Base-by-base conservation (phyloP, 2,797 vertebrate genomes). In the Sebastes minor region DNA sequence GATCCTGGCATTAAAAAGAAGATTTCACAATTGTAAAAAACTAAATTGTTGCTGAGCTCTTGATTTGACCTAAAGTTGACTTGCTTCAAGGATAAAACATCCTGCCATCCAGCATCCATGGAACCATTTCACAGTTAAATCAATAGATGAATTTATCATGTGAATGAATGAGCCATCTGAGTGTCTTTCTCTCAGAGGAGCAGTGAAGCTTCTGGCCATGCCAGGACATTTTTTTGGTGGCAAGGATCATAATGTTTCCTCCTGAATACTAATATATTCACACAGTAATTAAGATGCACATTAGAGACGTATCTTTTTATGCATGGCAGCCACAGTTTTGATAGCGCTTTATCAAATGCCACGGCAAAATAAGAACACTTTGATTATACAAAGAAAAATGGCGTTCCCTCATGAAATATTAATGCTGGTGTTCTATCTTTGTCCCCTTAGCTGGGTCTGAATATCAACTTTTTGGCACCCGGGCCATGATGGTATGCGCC, bases 401-500 rank as follows among this genome's bases (percentile, higher is more conserved):
- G 61, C 68, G 73, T 82, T 55, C 8, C 76, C 75, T 83, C 75
- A 87, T 94, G 81, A 90, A 91, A 87, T 88, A 89, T 91, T 91
- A 83, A 92, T 90, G 81, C 59, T 4, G 1, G 5, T 65, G 86
- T 86, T 88, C 90, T 89, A 73, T 88, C 83, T 92, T 81, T 83
- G 83, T 91, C 78, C 74, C 86, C 57, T 88, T 62, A 74, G 75
- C 81, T 80, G 64, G 64, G 73, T 49, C 62, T 82, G 85, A 89
- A 89, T 82, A 89, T 81, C 75, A 88, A 91, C 90, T 83, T 88
- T 84, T 86, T 82, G 88, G 85, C 88, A 78, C 84, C 66, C 25
- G 5, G 84, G 76, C 80, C 67, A 71, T 80, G 69, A 74, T 73
- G 65, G 79, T 57, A 67, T 63, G 66, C 82, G 20, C 85, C 85